Conservation (phyloP, 2,797 vertebrate genomes). For the Lagorchestes hirsutus region DNA sequence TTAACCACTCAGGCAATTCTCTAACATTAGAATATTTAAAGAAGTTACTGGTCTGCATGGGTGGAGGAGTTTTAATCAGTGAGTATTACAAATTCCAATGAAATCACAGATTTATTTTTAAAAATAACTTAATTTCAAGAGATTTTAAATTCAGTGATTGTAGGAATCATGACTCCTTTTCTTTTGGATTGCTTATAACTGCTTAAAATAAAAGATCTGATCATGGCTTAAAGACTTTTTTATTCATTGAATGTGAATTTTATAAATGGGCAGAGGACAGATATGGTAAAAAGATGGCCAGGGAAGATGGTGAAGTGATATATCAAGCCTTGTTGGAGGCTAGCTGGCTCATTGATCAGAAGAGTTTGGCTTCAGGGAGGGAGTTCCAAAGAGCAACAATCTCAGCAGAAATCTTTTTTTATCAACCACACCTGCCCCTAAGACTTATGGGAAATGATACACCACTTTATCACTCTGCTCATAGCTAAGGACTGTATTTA, state of each 20-base stretch:
- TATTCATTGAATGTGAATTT: background rate
- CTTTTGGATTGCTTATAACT: background rate
- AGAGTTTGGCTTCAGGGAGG: background rate
- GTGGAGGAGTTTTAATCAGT: background rate
- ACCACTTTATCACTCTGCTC: background rate
- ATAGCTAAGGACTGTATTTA: background rate
- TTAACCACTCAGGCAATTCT: background rate
- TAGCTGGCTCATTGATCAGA: background rate
- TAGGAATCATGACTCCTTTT: background rate
- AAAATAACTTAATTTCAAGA: background rate
- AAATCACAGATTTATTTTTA: background rate
- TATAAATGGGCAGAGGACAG: background rate
- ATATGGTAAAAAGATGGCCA: background rate
- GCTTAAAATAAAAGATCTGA: background rate
- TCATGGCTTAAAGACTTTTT: background rate
- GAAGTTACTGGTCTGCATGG: background rate
- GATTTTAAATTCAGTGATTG: background rate
- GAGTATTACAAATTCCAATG: background rate
- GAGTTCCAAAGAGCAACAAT: background rate
- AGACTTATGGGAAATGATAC: background rate
- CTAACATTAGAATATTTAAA: background rate
- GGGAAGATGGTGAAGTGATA: background rate
- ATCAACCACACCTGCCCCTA: background rate
- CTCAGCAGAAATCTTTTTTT: background rate
- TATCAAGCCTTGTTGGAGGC: background rate